Evolutionary conservation across 2,888 invertebrate species (phyloP).

Genomic region (Vanessa cardui): DNA sequence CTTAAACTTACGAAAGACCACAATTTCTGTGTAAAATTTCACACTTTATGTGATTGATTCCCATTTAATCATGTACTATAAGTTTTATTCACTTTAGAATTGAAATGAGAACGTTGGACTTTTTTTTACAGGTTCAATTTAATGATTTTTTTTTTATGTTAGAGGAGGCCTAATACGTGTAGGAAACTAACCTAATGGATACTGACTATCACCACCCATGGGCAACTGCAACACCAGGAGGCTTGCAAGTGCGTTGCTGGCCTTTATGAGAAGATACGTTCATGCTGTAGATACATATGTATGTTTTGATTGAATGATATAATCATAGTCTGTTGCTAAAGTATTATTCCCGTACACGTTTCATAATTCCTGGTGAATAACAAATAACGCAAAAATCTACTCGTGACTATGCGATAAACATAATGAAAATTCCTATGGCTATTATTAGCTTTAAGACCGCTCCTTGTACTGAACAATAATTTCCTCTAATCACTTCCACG

Average conservation of each 20-base stretch:
- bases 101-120: neutral
- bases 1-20: neutral
- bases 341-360: conserved; percentile 17
- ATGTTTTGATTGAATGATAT: neutral
- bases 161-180: too few relatives aligned
- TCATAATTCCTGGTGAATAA: conserved; percentile 25
- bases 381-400: conserved; percentile 17
- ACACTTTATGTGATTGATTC: neutral
- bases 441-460: too few relatives aligned
- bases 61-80: neutral
- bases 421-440: neutral
- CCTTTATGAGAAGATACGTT: too few relatives aligned
- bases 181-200: too few relatives aligned
- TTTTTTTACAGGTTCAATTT: too few relatives aligned
- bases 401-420: conserved; percentile 22
- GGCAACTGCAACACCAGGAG: too few relatives aligned
- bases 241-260: too few relatives aligned
- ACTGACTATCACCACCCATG: too few relatives aligned
- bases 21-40: neutral
- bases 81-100: neutral
- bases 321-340: neutral
- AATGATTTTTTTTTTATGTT: too few relatives aligned
- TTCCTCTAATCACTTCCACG: too few relatives aligned
- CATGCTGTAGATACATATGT: too few relatives aligned
- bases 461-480: too few relatives aligned